Percentiles rank a stretch among this genome's conserved stretches.
These are phyloP conservation scores for Rotaria macrura DNA, from an alignment of 2,888 invertebrate genomes.

Conservation along the genomic window DNA sequence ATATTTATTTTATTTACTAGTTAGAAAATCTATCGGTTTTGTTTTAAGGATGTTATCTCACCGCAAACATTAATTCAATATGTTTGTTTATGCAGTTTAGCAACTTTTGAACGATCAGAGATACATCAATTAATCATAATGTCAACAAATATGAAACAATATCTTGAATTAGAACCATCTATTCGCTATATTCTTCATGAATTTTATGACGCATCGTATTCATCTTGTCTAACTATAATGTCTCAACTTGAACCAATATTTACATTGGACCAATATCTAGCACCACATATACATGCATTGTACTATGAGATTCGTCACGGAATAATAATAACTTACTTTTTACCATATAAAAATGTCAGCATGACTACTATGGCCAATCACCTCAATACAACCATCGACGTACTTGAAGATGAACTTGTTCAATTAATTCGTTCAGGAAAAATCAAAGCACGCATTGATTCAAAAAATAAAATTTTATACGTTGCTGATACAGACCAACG, in stretches of 20 bases:
- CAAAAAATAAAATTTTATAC: conserved; percentile 89
- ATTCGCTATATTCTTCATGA: conserved; percentile 89
- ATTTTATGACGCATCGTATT: conserved; percentile 96
- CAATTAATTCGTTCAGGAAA: conserved; percentile 86
- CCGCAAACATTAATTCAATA: conserved; percentile 52
- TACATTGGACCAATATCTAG: conserved; percentile 88
- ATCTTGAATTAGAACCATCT: conserved; percentile 78
- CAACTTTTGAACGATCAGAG: conserved; percentile 86
- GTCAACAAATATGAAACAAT: neutral
- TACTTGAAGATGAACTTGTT: conserved; percentile 89
- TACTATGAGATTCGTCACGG: conserved; percentile 89
- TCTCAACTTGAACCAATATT: conserved; percentile 88
- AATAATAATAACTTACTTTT: conserved; percentile 61
- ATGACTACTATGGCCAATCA: conserved; percentile 89
- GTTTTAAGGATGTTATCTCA: neutral
- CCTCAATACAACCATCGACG: conserved; percentile 79
- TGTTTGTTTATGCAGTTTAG: conserved; percentile 88
- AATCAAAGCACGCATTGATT: conserved; percentile 91
- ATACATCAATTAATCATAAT: conserved; percentile 61
- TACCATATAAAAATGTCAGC: conserved; percentile 90
- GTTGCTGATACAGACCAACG: conserved; percentile 92
- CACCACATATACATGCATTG: conserved; percentile 77
- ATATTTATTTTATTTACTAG: no score
- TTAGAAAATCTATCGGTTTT: no score
- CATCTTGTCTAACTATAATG: conserved; percentile 77